phyloP scores from a whole-genome alignment of 2,888 invertebrate genomes.

The Cynaeus angustus region DNA sequence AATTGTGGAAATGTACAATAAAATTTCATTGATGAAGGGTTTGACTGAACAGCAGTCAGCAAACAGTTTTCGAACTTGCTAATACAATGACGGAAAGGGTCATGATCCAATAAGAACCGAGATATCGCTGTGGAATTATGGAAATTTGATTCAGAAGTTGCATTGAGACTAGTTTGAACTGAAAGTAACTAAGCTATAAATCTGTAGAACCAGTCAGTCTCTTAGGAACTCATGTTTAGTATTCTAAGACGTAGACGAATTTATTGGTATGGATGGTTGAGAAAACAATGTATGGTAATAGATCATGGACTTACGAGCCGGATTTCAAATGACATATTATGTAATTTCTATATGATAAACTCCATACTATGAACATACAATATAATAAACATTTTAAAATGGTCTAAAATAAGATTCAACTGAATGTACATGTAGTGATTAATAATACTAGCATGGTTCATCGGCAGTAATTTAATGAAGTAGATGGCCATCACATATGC shows the following conservation, averaged over 20 bases:
- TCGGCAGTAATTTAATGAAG: too few relatives aligned
- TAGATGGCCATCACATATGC: too few relatives aligned
- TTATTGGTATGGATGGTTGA: background rate
- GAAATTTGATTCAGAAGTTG: slow-evolving; percentile 4
- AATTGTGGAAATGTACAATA: too few relatives aligned
- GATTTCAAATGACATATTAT: background rate
- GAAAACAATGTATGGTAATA: background rate
- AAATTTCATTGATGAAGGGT: too few relatives aligned
- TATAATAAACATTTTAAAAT: too few relatives aligned
- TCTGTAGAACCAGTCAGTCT: background rate
- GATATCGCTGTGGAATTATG: background rate
- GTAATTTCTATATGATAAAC: too few relatives aligned
- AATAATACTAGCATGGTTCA: too few relatives aligned
- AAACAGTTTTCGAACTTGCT: background rate
- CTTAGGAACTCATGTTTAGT: background rate
- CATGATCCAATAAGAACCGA: slow-evolving; percentile 2
- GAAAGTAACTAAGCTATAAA: background rate
- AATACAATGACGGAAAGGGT: slow-evolving; percentile 4
- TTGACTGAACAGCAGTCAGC: background rate
- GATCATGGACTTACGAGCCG: background rate
- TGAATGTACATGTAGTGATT: too few relatives aligned
- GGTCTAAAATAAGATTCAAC: too few relatives aligned
- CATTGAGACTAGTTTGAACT: background rate
- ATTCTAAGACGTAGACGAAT: background rate
- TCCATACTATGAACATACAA: too few relatives aligned